phyloP scores from a whole-genome alignment of 2,797 vertebrate species.

The Gobionotothen gibberifrons region DNA sequence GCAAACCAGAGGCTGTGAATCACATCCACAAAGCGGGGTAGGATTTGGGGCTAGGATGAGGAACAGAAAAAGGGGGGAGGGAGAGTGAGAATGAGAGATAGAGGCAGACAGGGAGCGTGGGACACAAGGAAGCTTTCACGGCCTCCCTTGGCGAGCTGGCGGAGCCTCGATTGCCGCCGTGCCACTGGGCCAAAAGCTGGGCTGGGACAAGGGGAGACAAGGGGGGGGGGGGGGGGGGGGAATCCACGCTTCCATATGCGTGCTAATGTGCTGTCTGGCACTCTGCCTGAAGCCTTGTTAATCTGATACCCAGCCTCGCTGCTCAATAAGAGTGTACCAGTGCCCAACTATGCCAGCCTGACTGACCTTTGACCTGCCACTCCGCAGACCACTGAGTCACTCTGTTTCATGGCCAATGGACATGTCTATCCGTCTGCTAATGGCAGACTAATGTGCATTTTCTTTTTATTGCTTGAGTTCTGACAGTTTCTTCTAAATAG shows the following conservation, averaged over 20 bases:
- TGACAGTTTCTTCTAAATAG: not conserved
- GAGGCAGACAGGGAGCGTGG: slow-evolving; percentile 66
- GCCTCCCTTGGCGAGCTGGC: slow-evolving; percentile 56
- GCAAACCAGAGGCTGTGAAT: slow-evolving; percentile 65
- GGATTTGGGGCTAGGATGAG: slow-evolving; percentile 52
- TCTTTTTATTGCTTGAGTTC: slow-evolving; percentile 6
- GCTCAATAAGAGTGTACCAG: slow-evolving; percentile 66
- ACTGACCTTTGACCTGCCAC: slow-evolving; percentile 62
- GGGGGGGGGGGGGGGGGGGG: slow-evolving; percentile 54
- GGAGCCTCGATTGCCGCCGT: slow-evolving; percentile 62
- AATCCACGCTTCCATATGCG: slow-evolving; percentile 74
- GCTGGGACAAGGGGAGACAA: slow-evolving; percentile 57
- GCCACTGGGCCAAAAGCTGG: slow-evolving; percentile 65
- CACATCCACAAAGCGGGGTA: slow-evolving; percentile 50
- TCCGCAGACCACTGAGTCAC: slow-evolving; percentile 52
- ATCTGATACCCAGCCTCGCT: slow-evolving; percentile 78
- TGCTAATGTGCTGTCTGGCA: slow-evolving; percentile 87
- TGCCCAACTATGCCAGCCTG: slow-evolving; percentile 59
- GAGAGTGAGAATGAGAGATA: slow-evolving; percentile 38
- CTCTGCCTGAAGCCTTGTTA: slow-evolving; percentile 80
- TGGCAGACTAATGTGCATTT: slow-evolving; percentile 21
- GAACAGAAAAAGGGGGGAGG: slow-evolving; percentile 33
- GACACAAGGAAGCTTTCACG: slow-evolving; percentile 80
- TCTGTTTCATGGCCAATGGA: slow-evolving; percentile 39
- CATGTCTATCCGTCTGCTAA: slow-evolving; percentile 21